Conservation (phyloP, 1,140 invertebrate species). For the Drosophila malerkotliana region DNA sequence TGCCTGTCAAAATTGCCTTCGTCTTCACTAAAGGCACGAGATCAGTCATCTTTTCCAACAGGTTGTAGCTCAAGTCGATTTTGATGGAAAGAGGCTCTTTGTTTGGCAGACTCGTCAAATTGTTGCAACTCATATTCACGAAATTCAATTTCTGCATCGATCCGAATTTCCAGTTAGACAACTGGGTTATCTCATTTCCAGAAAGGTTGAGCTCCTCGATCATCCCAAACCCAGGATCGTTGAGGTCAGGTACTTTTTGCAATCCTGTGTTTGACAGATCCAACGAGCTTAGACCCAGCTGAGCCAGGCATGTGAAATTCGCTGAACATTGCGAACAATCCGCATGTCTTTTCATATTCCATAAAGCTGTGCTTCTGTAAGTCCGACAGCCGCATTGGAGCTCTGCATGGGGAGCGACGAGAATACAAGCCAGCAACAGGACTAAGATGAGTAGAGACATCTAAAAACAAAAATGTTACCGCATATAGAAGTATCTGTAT, state of each 20-base stretch:
- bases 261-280: conserved; percentile 10
- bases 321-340: background rate
- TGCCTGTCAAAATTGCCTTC: background rate
- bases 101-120: background rate
- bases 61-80: conserved; percentile 19
- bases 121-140: conserved; percentile 10
- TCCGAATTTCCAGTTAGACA: background rate
- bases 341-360: background rate
- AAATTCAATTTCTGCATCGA: background rate
- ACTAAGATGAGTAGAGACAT: too few relatives aligned
- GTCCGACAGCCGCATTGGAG: conserved; percentile 4
- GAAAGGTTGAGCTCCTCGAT: conserved; percentile 24
- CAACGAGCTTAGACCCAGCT: background rate
- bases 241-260: conserved; percentile 3
- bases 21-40: background rate
- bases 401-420: background rate
- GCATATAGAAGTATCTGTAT: too few relatives aligned
- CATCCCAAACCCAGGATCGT: background rate
- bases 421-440: too few relatives aligned
- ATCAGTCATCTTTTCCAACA: conserved; percentile 16
- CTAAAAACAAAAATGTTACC: too few relatives aligned
- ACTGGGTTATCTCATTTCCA: conserved; percentile 1
- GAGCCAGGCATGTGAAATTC: conserved; percentile 3
- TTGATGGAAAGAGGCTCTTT: background rate
- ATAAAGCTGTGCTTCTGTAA: background rate